Evolutionary conservation across 1,140 invertebrate genomes (phyloP), one percentile per base, ranked within the genome.

Genomic region (Helicorthomorpha holstii): DNA sequence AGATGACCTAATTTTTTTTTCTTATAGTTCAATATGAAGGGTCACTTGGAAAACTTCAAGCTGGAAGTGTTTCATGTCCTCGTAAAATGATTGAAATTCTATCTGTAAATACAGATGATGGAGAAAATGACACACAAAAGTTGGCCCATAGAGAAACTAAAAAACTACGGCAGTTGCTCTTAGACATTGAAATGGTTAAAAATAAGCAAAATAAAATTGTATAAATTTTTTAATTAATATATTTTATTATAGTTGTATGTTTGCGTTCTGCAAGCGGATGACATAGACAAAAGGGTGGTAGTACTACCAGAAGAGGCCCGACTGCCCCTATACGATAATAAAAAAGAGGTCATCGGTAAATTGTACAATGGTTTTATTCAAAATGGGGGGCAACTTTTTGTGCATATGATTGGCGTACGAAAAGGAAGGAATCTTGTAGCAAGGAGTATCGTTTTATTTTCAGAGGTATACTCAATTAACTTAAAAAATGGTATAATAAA

Each of bases 1-100:
- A 59, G 2, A 61, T 62, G 47, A 71, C 71, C 51, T 69, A 68
- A 19, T 65, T 59, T n/a, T 60, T 59, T 55, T 57, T 61, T 29
- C 55, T 59, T 55, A 38, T 49, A 45, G 58, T 81, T 44, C 85
- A 90, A 59, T 92, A 93, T 69, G 89, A 93, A 69, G 91, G 91
- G 63, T 92, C 89, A 1, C 69, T 95, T 19, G 87, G 87, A 49
- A 85, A 88, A 66, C 67, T 90, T 27, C 82, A 80, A 63, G 73
- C 45, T 16, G 70, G 67, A 12, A 74, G 71, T 65, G 69, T 74
- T 16, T 90, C 86, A 34, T 87, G 87, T 34, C 90, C 90, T 0
- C 73, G 90, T n/a, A 89, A 90, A 69, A 86, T 94, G 47, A 90
- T 91, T 58, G 86, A 91, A 63, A 79, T 91, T 64, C 81, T 87